These are phyloP conservation scores for Delphinapterus leucas DNA, from an alignment of 2,113 vertebrate genomes.

Conservation along the genomic window DNA sequence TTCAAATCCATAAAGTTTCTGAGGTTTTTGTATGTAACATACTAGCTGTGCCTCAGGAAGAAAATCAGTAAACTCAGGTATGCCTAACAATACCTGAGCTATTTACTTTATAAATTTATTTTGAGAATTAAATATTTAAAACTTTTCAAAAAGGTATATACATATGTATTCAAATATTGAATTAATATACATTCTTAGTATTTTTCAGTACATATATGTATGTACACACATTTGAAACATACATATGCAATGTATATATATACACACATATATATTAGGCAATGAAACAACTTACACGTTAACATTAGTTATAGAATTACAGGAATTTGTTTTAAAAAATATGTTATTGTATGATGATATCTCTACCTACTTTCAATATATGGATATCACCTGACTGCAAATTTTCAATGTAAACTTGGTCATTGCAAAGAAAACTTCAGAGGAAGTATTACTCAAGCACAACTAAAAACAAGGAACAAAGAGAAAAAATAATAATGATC, in stretches of 20 bases:
- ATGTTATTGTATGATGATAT: neutral
- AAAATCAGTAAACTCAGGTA: neutral
- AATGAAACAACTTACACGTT: neutral
- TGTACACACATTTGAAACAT: neutral
- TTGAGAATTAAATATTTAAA: neutral
- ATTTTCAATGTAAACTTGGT: neutral
- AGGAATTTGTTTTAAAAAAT: neutral
- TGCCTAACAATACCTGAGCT: neutral
- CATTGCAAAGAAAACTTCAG: neutral
- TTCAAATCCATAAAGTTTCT: neutral
- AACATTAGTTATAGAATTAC: neutral
- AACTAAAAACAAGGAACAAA: neutral
- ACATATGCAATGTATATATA: neutral
- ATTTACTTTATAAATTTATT: neutral
- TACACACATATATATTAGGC: neutral
- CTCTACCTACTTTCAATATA: neutral
- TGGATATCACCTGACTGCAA: neutral
- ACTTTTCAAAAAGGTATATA: neutral
- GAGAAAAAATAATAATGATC: neutral
- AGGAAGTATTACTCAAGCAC: neutral
- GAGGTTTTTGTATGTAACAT: neutral
- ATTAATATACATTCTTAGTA: neutral
- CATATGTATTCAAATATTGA: neutral
- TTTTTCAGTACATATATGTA: neutral
- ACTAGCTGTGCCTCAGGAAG: neutral